Evolutionary conservation across 2,113 vertebrate species (phyloP).

Genomic region (Hemiscyllium ocellatum): DNA sequence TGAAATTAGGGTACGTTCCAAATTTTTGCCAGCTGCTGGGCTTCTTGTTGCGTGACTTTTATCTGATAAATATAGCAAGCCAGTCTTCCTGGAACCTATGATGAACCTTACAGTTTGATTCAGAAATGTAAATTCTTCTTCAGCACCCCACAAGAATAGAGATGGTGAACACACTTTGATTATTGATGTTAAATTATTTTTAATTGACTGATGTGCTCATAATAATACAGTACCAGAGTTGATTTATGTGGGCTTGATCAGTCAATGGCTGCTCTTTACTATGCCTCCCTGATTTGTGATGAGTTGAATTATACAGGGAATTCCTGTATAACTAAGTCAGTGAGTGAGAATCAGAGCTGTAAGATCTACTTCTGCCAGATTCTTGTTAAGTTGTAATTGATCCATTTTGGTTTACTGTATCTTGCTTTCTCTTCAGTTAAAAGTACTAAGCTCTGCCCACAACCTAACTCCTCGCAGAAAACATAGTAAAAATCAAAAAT

Average conservation of each 20-base stretch:
- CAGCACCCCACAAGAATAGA: neutral
- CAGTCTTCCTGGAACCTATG: neutral
- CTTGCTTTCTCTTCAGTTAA: neutral
- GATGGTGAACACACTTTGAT: neutral
- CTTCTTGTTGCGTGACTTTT: neutral
- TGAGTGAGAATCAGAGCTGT: neutral
- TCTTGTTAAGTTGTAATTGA: neutral
- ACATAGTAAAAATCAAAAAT: neutral
- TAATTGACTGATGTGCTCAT: neutral
- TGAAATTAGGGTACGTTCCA: neutral
- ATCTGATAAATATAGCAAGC: neutral
- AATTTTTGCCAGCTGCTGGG: neutral
- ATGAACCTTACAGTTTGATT: neutral
- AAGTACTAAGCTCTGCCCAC: neutral
- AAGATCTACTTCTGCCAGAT: neutral
- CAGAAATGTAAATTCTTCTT: neutral
- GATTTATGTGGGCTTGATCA: neutral
- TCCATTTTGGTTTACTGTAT: neutral
- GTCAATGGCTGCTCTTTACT: neutral
- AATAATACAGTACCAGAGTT: neutral
- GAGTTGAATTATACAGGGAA: neutral
- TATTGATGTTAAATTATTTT: neutral
- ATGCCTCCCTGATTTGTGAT: neutral
- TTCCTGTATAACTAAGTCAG: neutral
- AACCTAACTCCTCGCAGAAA: neutral